Conservation (phyloP, 2,797 vertebrate genomes). For the Gymnoscopelus braueri region DNA sequence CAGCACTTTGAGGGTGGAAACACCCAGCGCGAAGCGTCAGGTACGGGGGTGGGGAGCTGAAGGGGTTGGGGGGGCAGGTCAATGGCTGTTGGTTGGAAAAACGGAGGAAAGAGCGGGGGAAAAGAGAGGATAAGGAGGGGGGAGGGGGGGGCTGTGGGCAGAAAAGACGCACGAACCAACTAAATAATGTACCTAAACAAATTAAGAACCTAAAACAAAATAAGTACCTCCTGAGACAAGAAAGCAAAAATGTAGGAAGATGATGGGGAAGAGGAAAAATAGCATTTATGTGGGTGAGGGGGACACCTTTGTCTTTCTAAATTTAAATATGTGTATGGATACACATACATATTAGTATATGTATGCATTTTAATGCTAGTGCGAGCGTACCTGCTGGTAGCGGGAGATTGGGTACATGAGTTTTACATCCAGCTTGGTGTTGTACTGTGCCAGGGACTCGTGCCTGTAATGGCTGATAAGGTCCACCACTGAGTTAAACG, state of each 20-base stretch:
- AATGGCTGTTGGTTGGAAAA: neutral
- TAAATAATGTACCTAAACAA: too few species aligned
- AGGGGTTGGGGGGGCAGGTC: conserved; percentile 53
- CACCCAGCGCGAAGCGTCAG: conserved; percentile 35
- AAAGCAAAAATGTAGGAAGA: too few species aligned
- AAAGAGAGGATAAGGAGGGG: conserved; percentile 70
- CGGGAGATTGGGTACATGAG: conserved; percentile 93
- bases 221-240: too few species aligned
- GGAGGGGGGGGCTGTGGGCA: conserved; percentile 76
- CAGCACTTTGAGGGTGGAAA: conserved; percentile 68
- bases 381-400: conserved; percentile 80
- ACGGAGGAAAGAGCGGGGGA: neutral
- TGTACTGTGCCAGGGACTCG: conserved; percentile 95
- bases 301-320: too few species aligned
- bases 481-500: conserved; percentile 92
- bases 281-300: too few species aligned
- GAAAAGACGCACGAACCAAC: neutral
- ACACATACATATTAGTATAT: neutral
- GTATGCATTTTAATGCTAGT: conserved; percentile 5
- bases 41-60: conserved; percentile 70
- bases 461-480: conserved; percentile 95
- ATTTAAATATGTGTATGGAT: neutral
- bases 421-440: conserved; percentile 94
- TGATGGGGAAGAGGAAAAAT: too few species aligned
- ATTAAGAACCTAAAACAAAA: too few species aligned